Evolutionary conservation across 2,113 vertebrate genomes (phyloP), one percentile per base, ranked within the genome.

Genomic region (Phrynosoma platyrhinos): DNA sequence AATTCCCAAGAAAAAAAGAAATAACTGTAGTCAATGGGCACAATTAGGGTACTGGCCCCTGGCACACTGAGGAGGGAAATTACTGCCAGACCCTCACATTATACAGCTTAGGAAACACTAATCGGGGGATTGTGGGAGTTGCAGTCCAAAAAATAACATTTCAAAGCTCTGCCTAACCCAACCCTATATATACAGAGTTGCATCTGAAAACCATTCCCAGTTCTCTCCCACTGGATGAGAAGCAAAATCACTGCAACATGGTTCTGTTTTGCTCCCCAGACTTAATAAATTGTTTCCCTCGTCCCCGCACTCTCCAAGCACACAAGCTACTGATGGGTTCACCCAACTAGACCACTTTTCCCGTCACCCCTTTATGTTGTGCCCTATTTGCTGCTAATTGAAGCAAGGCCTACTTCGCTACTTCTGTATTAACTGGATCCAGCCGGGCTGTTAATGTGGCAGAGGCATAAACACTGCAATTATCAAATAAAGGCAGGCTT

Each of bases 381-480:
- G 32, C 14, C 69, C n/a, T 5, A 85, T 75, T 66, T 42, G 0
- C 6, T 9, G 21, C 25, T 86, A 86, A 90, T 86, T 90, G 58
- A 89, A 86, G 79, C 47, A 89, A 89, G 84, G 12, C 81, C 81
- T 78, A 78, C 62, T 71, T 83, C 62, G 40, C 72, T 88, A n/a
- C 62, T 82, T 47, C 32, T 66, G 10, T 58, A 82, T 72, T 89
- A 89, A 86, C 71, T 82, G 72, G 53, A 79, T 88, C 89, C 90
- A 1, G 0, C 55, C 0, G 64, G 83, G 80, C 85, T 0, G 1
- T 84, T 89, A 89, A 90, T 42, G 87, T 89, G 87, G 72, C 77
- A 84, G 0, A 85, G 30, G 18, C 25, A 83, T 36, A 90, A 94
- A 89, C 89, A 30, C 77, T 18, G 36, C 83, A 87, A 62, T 74